Conservation (phyloP, 1,140 invertebrate genomes). For the Aphelenchoides besseyi region DNA sequence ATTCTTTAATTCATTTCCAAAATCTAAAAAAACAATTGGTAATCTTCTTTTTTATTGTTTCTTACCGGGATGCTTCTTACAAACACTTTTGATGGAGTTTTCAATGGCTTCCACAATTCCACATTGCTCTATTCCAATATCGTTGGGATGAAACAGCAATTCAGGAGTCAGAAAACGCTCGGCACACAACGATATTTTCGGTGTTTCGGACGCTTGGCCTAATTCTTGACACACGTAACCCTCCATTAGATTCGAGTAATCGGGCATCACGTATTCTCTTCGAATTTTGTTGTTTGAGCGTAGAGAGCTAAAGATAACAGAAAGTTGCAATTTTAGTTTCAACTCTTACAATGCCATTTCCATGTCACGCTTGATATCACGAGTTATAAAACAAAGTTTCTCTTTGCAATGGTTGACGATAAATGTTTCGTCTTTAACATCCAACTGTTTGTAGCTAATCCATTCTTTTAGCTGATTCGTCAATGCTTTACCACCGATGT, state of each 20-base stretch:
- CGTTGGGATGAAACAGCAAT: conserved; percentile 86
- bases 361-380: conserved; percentile 81
- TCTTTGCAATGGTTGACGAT: conserved; percentile 97
- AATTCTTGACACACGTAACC: conserved; percentile 70
- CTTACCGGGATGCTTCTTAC: conserved; percentile 69
- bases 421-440: conserved; percentile 98
- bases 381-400: conserved; percentile 88
- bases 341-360: conserved; percentile 68
- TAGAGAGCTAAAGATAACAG: conserved; percentile 18
- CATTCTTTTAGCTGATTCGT: conserved; percentile 98
- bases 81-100: conserved; percentile 61
- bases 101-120: conserved; percentile 86
- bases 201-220: conserved; percentile 2
- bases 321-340: neutral
- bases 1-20: conserved; percentile 68
- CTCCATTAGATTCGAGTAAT: conserved; percentile 80
- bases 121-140: conserved; percentile 88
- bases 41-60: no score
- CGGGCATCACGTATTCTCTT: conserved; percentile 88
- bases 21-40: conserved; percentile 14
- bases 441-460: conserved; percentile 89
- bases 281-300: conserved; percentile 69
- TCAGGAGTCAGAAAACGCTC: conserved; percentile 83
- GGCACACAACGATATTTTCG: conserved; percentile 72
- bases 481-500: conserved; percentile 91